These are phyloP conservation scores for Gadopsis bispinosus DNA, from an alignment of 2,797 vertebrate genomes.

Conservation along the genomic window DNA sequence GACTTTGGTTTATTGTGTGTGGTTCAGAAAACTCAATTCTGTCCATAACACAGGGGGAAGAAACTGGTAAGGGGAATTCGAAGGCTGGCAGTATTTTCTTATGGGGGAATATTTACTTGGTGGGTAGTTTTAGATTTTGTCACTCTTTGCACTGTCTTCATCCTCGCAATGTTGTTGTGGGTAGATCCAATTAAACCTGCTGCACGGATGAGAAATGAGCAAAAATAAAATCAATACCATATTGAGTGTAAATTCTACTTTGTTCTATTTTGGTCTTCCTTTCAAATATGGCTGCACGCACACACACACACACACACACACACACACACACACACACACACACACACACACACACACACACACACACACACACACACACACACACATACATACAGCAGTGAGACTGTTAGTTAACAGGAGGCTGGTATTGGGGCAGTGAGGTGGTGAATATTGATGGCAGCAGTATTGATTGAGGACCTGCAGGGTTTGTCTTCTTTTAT, in stretches of 20 bases:
- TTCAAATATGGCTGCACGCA: slow-evolving; percentile 32
- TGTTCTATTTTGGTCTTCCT: slow-evolving; percentile 64
- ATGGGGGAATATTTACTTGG: slow-evolving; percentile 24
- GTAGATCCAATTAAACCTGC: slow-evolving; percentile 72
- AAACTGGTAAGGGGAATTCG: slow-evolving; percentile 26
- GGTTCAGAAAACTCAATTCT: slow-evolving; percentile 19
- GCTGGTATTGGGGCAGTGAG: slow-evolving; percentile 60
- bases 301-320: slow-evolving; percentile 3
- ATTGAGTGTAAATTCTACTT: slow-evolving; percentile 66
- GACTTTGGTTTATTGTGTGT: slow-evolving; percentile 12
- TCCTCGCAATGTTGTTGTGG: slow-evolving; percentile 34
- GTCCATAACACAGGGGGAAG: not conserved
- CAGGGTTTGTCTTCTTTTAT: slow-evolving; percentile 78
- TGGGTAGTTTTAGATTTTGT: slow-evolving; percentile 33
- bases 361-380: slow-evolving; percentile 32
- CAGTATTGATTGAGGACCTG: slow-evolving; percentile 78
- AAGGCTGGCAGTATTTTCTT: slow-evolving; percentile 12
- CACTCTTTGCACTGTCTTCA: slow-evolving; percentile 46
- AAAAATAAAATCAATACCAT: slow-evolving; percentile 70
- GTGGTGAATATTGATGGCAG: slow-evolving; percentile 77
- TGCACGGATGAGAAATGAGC: slow-evolving; percentile 73
- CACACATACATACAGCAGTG: slow-evolving; percentile 16
- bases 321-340: slow-evolving; percentile 29
- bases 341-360: slow-evolving; percentile 21
- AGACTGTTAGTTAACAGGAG: slow-evolving; percentile 70